Conservation (phyloP, 2,888 invertebrate genomes). For the Sesia apiformis region DNA sequence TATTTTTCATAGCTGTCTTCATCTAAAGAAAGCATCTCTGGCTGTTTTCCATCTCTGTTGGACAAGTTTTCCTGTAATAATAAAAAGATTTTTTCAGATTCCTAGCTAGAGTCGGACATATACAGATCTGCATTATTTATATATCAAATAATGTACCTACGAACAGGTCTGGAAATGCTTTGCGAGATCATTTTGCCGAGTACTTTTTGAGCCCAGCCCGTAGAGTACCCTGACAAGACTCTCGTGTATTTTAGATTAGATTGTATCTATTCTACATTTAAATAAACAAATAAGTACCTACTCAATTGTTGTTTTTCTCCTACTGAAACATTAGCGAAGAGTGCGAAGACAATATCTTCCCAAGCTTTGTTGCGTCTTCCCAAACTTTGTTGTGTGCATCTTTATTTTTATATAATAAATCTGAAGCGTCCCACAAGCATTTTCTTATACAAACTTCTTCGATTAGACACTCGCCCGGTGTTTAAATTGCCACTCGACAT, state of each 20-base stretch:
- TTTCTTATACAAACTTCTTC: not conserved
- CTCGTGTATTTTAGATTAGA: constrained; percentile 15
- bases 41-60: too few species aligned
- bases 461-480: not conserved
- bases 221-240: constrained; percentile 16
- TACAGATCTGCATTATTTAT: constrained; percentile 15
- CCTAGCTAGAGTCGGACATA: constrained; percentile 20
- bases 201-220: constrained; percentile 15
- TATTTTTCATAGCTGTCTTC: too few species aligned
- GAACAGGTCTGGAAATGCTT: constrained; percentile 14
- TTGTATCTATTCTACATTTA: constrained; percentile 1
- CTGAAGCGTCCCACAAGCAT: not conserved
- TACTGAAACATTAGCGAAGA: not conserved
- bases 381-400: not conserved
- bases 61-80: too few species aligned
- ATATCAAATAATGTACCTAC: constrained; percentile 11
- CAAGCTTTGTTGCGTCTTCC: not conserved
- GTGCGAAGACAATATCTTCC: not conserved
- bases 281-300: constrained; percentile 2
- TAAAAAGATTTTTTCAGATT: constrained; percentile 18
- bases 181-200: constrained; percentile 16
- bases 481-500: too few species aligned
- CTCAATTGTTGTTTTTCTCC: constrained; percentile 1
- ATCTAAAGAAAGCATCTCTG: too few species aligned
- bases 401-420: not conserved